A percentile compares a stretch with the other conserved stretches of the same genome.
Evolutionary conservation across 37 sponge, comb jelly and placozoan genomes (phyloP).

Genomic region (Dysidea cf. avara): DNA sequence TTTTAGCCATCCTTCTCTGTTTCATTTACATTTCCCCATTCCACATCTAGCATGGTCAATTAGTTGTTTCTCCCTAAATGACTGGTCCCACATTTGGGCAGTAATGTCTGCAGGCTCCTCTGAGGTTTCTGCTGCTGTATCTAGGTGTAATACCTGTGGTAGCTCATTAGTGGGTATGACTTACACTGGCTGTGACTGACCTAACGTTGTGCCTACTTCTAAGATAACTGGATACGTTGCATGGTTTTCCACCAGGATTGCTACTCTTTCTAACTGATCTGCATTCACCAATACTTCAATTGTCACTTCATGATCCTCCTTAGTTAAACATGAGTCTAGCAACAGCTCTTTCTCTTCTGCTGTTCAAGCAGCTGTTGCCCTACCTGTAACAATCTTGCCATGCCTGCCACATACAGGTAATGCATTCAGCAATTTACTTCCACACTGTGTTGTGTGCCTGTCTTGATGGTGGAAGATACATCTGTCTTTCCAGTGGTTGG

Average conservation of each 20-base stretch:
- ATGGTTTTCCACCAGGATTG: constrained; percentile 36
- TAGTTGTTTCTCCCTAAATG: too few species aligned
- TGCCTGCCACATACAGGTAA: constrained; percentile 15
- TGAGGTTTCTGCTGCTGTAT: too few species aligned
- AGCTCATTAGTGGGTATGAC: too few species aligned
- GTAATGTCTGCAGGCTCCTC: too few species aligned
- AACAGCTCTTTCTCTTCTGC: background rate
- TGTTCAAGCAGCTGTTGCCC: background rate
- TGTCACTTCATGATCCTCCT: background rate
- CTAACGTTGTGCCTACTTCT: constrained; percentile 25
- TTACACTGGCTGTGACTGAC: background rate
- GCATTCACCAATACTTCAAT: constrained; percentile 11
- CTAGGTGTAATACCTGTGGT: too few species aligned
- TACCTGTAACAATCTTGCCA: constrained; percentile 12
- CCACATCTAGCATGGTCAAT: too few species aligned
- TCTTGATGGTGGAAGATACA: too few species aligned
- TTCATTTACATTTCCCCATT: too few species aligned
- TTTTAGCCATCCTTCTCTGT: too few species aligned
- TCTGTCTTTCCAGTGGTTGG: too few species aligned
- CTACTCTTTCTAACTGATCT: background rate
- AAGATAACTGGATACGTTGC: constrained; percentile 6
- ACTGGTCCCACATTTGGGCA: too few species aligned
- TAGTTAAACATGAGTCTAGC: constrained; percentile 3
- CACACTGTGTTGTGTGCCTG: background rate
- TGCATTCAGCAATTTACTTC: constrained; percentile 32